These are phyloP conservation scores for Brachionus koreanus DNA, from an alignment of 1,140 invertebrate species.

Conservation along the genomic window DNA sequence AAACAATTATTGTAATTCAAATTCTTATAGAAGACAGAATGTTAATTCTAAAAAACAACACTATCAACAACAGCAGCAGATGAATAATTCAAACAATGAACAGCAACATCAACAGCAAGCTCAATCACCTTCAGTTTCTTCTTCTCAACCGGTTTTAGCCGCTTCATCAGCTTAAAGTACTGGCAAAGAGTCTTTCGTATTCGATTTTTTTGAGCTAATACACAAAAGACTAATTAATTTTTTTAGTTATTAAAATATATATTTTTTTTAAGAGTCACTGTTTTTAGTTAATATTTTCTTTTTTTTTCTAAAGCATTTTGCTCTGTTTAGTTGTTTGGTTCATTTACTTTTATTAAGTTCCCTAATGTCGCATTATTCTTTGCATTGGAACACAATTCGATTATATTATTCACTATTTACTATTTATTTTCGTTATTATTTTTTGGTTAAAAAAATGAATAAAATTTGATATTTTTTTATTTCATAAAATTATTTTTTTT, in stretches of 20 bases:
- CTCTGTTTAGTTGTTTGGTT: not conserved
- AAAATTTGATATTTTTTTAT: not conserved
- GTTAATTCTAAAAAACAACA: slow-evolving; percentile 11
- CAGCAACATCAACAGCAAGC: slow-evolving; percentile 2
- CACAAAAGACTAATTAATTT: not conserved
- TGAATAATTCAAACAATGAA: slow-evolving; percentile 14
- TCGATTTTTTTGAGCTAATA: not conserved
- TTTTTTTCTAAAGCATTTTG: not conserved
- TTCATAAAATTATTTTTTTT: not conserved
- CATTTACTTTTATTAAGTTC: not conserved
- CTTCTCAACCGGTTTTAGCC: slow-evolving; percentile 22
- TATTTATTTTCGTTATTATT: not conserved
- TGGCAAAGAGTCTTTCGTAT: not conserved
- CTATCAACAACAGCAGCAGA: not conserved
- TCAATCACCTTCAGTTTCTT: slow-evolving; percentile 27
- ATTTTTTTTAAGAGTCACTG: not conserved
- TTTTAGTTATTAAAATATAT: not conserved
- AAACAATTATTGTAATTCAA: not conserved
- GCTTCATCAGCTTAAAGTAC: not conserved
- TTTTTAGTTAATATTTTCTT: not conserved
- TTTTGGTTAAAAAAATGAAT: not conserved
- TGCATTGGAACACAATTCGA: not conserved
- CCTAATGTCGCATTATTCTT: not conserved
- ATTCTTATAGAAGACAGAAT: not conserved
- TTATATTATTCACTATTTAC: not conserved